A percentile compares a stretch with the other conserved stretches of the same genome.
phyloP scores from a whole-genome alignment of 92 coral and sea anemone species.

The Epizoanthus fatuus region DNA sequence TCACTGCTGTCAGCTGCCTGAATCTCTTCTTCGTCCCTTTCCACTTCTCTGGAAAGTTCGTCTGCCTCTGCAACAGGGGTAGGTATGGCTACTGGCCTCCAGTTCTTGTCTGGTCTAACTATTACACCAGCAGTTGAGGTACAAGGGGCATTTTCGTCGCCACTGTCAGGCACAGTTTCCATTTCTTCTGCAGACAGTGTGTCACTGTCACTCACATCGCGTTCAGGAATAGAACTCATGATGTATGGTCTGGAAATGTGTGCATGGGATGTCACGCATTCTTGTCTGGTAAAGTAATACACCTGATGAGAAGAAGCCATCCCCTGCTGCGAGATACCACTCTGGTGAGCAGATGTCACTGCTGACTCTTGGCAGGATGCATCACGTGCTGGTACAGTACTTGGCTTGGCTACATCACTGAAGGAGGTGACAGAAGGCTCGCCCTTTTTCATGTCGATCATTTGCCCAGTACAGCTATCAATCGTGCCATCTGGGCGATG shows the following conservation, averaged over 20 bases:
- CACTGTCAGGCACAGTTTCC: conserved; percentile 76
- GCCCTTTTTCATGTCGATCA: neutral
- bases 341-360: conserved; percentile 24
- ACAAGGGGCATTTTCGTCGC: conserved; percentile 66
- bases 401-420: neutral
- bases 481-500: neutral
- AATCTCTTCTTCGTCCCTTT: neutral
- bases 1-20: conserved; percentile 30
- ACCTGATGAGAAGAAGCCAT: conserved; percentile 15
- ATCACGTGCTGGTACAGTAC: neutral
- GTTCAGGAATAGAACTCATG: conserved; percentile 28
- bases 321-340: conserved; percentile 22
- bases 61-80: neutral
- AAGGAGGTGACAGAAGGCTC: conserved; percentile 17
- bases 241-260: conserved; percentile 14
- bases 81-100: too few relatives aligned
- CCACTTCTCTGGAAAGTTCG: neutral
- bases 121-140: conserved; percentile 6
- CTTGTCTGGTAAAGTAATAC: neutral
- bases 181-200: conserved; percentile 89
- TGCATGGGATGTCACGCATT: neutral
- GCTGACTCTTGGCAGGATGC: conserved; percentile 36
- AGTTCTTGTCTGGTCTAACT: neutral
- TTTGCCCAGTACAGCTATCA: neutral
- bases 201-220: conserved; percentile 85